Conservation (phyloP, 2,888 invertebrate species). For the Tortricodes alternella region DNA sequence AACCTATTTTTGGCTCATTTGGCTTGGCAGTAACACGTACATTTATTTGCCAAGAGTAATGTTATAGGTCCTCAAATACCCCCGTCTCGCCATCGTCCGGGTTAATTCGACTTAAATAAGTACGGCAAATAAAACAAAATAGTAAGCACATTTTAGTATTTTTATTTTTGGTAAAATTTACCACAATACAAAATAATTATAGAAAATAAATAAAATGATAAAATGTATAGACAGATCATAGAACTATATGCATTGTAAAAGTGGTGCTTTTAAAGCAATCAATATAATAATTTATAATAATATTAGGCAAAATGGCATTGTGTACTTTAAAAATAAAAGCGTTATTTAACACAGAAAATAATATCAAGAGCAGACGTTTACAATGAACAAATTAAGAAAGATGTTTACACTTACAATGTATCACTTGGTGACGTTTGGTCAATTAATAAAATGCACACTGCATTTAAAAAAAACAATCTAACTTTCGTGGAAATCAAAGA, state of each 20-base stretch:
- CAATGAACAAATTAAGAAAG: conserved; percentile 57
- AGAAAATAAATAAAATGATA: conserved; percentile 83
- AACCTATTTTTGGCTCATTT: conserved; percentile 9
- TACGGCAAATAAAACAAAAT: conserved; percentile 60
- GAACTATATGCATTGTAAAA: conserved; percentile 82
- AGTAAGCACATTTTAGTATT: conserved; percentile 82
- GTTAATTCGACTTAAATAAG: not conserved
- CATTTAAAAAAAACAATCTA: conserved; percentile 60
- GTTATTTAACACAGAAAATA: conserved; percentile 77
- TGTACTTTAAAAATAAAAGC: conserved; percentile 81
- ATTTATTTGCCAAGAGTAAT: not conserved
- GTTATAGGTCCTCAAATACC: not conserved
- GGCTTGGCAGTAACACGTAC: not conserved
- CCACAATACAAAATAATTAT: conserved; percentile 82
- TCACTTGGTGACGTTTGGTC: conserved; percentile 79
- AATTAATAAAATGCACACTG: conserved; percentile 67
- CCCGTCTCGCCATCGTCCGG: not conserved
- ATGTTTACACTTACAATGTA: conserved; percentile 46
- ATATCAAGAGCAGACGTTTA: conserved; percentile 78
- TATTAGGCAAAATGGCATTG: conserved; percentile 83
- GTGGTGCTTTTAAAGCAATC: conserved; percentile 83
- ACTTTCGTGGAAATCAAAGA: too few relatives aligned
- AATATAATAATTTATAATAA: conserved; percentile 81
- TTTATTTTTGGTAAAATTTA: conserved; percentile 83
- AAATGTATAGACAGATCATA: conserved; percentile 82